Percentiles rank a stretch among this genome's conserved stretches.
phyloP scores from a whole-genome alignment of 2,113 vertebrate species.

The Prunella fulvescens region DNA sequence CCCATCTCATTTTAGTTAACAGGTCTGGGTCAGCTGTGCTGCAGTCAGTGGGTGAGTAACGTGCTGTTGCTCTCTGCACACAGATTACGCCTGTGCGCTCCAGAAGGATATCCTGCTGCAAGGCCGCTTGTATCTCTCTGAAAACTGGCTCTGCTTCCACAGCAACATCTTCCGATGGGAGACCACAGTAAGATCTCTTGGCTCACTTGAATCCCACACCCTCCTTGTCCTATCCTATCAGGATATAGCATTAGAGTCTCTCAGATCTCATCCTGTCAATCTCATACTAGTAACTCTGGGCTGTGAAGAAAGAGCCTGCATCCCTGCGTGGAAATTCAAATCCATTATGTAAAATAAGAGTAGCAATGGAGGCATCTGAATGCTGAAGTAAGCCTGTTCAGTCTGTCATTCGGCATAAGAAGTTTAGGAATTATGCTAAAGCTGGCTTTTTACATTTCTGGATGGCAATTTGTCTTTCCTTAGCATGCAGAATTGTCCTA shows the following conservation, averaged over 20 bases:
- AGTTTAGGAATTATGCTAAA: neutral
- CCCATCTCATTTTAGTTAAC: neutral
- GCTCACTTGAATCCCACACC: neutral
- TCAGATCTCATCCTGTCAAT: neutral
- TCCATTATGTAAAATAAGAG: neutral
- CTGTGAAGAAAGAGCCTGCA: neutral
- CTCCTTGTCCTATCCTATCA: neutral
- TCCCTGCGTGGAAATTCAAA: neutral
- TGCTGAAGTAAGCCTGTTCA: neutral
- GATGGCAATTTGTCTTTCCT: neutral
- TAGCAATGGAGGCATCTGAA: neutral
- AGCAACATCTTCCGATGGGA: constrained; percentile 93
- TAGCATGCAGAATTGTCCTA: neutral
- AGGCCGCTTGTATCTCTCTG: constrained; percentile 89
- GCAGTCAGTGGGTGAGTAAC: neutral
- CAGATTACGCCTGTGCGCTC: constrained; percentile 91
- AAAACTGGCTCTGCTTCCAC: constrained; percentile 93
- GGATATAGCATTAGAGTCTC: neutral
- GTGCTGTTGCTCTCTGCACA: neutral
- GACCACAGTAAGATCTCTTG: constrained; percentile 80
- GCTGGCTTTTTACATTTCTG: neutral
- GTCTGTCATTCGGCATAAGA: neutral
- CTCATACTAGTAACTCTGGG: neutral
- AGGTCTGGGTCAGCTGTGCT: neutral
- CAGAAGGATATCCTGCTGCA: constrained; percentile 93